Base-by-base conservation (phyloP, 2,797 vertebrate genomes). In the Danio tinwini region DNA sequence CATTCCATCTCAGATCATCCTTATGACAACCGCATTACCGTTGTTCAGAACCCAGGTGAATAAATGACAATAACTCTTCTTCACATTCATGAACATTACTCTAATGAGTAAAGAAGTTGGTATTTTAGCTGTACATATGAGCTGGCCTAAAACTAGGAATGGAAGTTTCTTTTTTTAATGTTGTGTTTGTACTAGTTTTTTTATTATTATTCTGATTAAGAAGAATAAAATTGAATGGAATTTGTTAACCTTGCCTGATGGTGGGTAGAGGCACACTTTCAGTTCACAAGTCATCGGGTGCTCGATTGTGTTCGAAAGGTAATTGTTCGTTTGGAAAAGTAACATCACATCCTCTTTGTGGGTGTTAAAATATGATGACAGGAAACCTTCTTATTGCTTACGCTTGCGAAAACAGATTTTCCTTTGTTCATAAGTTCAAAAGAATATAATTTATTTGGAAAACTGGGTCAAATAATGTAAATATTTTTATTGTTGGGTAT, bases 1-100 rank as follows among this genome's bases (percentile, higher is more conserved):
- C 80, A 63, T 11, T 88, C 88, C 0, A 7, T 80, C 55, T 62
- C 42, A 29, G 82, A 87, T 19, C 88, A 89, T 76, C 86, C 85
- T 67, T 89, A 89, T 19, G 88, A 89, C 65, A 89, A 89, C 64
- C 86, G 88, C 10, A 56, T 86, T 14, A n/a, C 85, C 56, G 81
- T 86, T 21, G 76, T 85, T 56, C 84, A 83, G 45, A 79, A 59
- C 68, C 65, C 80, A 39, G 70, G 87, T 87, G 40, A 82, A 11
- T 29, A 47, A 47, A 29, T n/a, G 0, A 12, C 1, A 6, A 29
- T 29, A 12, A 17, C 21, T 21, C 7, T 42, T 55, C 44, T 55
- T 58, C 5, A 16, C 39, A 17, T 44, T 62, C 17, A 40, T 50
- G 3, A 73, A 59, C 19, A 59, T 6, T 47, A n/a, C 16, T 16